A percentile compares a stretch with the other conserved stretches of the same genome.
phyloP scores from a whole-genome alignment of 2,888 invertebrate species.

The Blastobasis lacticolella region DNA sequence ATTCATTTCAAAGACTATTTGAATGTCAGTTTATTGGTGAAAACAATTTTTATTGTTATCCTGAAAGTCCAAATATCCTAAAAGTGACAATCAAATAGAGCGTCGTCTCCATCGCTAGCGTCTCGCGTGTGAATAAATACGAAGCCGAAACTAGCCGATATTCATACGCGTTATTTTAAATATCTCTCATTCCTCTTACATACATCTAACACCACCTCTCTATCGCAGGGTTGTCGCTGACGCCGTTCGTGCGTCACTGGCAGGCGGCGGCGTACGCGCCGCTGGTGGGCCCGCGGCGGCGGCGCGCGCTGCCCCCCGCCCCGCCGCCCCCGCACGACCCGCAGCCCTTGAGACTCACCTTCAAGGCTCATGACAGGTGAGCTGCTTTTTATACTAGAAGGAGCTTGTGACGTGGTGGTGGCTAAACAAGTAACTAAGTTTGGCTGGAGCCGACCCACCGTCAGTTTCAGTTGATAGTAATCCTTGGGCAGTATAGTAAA shows the following conservation, averaged over 20 bases:
- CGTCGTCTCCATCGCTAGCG: too few relatives aligned
- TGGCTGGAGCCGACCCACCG: too few relatives aligned
- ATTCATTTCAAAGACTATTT: too few relatives aligned
- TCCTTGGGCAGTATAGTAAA: too few relatives aligned
- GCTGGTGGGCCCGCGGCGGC: slow-evolving; percentile 77
- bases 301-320: slow-evolving; percentile 44
- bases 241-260: slow-evolving; percentile 86
- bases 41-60: too few relatives aligned
- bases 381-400: slow-evolving; percentile 2
- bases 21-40: too few relatives aligned
- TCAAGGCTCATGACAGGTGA: slow-evolving; percentile 80
- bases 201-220: slow-evolving; percentile 4
- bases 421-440: too few relatives aligned
- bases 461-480: too few relatives aligned
- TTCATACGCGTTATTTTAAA: neutral
- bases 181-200: neutral
- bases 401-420: too few relatives aligned
- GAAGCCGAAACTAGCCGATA: neutral
- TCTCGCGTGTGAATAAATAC: too few relatives aligned
- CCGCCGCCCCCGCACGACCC: slow-evolving; percentile 34
- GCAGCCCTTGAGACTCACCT: slow-evolving; percentile 71
- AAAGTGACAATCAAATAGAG: too few relatives aligned
- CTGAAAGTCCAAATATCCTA: too few relatives aligned
- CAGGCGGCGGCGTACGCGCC: slow-evolving; percentile 85
- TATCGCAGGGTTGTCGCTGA: slow-evolving; percentile 77